Conservation (phyloP, 92 coral and sea anemone species). For the Phenganax stokvisi region DNA sequence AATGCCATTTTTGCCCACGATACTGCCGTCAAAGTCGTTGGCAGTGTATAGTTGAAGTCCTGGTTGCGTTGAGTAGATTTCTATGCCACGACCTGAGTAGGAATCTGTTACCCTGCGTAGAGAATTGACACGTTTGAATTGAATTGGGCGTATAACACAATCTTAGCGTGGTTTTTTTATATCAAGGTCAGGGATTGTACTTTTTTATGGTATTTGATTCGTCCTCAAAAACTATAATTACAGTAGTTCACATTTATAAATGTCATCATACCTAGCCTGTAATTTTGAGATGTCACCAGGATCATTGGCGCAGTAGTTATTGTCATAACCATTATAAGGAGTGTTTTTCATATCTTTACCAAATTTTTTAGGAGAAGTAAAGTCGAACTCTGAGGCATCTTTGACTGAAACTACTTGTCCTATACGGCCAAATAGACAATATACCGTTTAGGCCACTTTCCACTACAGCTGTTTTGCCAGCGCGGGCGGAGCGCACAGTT, state of each 20-base stretch:
- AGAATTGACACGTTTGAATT: not conserved
- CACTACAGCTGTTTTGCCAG: too few species aligned
- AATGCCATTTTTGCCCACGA: constrained; percentile 75
- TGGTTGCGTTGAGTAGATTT: constrained; percentile 80
- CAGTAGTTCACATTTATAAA: not conserved
- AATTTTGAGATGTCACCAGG: not conserved
- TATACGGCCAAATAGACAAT: not conserved
- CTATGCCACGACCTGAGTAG: constrained; percentile 69
- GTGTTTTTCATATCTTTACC: constrained; percentile 67
- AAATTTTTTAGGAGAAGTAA: constrained; percentile 63
- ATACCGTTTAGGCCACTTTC: not conserved
- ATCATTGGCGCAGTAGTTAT: constrained; percentile 49
- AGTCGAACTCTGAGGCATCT: constrained; percentile 79
- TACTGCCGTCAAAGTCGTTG: constrained; percentile 66
- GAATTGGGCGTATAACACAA: not conserved
- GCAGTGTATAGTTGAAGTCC: constrained; percentile 87
- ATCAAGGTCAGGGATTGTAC: too few species aligned
- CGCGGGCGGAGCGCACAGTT: too few species aligned
- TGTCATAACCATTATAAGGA: constrained; percentile 64
- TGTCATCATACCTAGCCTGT: constrained; percentile 1
- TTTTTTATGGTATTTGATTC: too few species aligned
- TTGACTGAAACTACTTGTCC: constrained; percentile 73
- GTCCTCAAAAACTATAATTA: too few species aligned
- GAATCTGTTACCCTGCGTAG: constrained; percentile 64
- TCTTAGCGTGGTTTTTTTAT: not conserved